These are phyloP conservation scores for Scaptomyza hsui DNA, from an alignment of 1,140 invertebrate species.

Conservation along the genomic window DNA sequence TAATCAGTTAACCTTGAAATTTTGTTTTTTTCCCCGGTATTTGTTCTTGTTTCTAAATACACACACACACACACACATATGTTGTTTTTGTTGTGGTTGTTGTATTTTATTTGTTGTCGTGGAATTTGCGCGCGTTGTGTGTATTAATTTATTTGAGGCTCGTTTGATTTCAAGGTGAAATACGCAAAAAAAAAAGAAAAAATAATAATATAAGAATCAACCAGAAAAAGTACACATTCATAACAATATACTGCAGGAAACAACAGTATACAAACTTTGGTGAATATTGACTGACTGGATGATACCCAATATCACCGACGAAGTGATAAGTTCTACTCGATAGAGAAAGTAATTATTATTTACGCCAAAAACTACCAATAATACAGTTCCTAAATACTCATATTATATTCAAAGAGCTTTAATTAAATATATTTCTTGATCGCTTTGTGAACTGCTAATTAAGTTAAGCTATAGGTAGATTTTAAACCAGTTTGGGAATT, in stretches of 20 bases:
- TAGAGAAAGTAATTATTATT: too few species aligned
- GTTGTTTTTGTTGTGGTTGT: slow-evolving; percentile 29
- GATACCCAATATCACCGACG: not conserved
- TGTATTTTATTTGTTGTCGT: slow-evolving; percentile 62
- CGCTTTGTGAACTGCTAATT: too few species aligned
- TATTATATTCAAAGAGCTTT: too few species aligned
- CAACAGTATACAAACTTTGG: slow-evolving; percentile 1
- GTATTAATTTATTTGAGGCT: slow-evolving; percentile 77
- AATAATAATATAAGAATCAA: slow-evolving; percentile 26
- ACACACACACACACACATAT: slow-evolving; percentile 7
- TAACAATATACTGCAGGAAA: slow-evolving; percentile 13
- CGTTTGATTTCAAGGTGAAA: slow-evolving; percentile 78
- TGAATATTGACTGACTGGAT: not conserved
- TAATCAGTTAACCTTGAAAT: slow-evolving; percentile 82
- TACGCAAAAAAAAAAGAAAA: slow-evolving; percentile 64
- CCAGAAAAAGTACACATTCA: slow-evolving; percentile 4
- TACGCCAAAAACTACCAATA: too few species aligned
- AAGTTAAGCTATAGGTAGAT: too few species aligned
- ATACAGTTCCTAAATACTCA: too few species aligned
- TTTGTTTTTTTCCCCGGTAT: slow-evolving; percentile 58
- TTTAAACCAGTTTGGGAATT: too few species aligned
- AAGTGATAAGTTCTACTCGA: too few species aligned
- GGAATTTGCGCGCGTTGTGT: slow-evolving; percentile 56
- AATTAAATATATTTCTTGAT: too few species aligned
- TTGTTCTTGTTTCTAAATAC: slow-evolving; percentile 59